Conservation (phyloP, 1,140 invertebrate genomes). For the Lepidurus arcticus region DNA sequence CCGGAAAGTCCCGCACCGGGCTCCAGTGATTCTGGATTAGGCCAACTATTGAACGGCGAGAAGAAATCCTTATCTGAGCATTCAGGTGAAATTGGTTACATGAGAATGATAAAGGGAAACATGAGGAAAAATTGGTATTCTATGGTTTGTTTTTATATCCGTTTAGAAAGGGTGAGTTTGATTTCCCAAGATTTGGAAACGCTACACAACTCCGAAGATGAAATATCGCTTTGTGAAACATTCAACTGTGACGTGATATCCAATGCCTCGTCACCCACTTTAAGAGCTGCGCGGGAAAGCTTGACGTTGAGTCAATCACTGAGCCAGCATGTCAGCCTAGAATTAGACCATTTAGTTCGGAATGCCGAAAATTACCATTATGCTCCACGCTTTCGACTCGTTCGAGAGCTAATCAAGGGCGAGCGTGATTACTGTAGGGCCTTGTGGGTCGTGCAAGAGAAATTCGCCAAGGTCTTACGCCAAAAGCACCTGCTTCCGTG, state of each 20-base stretch:
- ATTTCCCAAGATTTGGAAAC: constrained; percentile 15
- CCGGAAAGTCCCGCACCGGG: constrained; percentile 16
- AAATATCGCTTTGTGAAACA: constrained; percentile 4
- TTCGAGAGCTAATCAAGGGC: constrained; percentile 1
- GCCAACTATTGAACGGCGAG: constrained; percentile 21
- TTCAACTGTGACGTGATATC: constrained; percentile 8
- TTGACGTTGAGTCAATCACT: constrained; percentile 7
- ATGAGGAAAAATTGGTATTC: background rate
- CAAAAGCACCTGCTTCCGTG: background rate
- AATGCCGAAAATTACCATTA: background rate
- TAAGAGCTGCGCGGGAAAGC: constrained; percentile 5
- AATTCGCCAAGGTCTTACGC: constrained; percentile 3
- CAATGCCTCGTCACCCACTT: background rate
- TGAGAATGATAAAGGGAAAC: background rate
- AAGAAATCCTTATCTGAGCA: constrained; percentile 8
- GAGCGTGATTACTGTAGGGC: background rate
- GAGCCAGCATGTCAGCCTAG: constrained; percentile 1
- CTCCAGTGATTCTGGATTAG: constrained; percentile 17
- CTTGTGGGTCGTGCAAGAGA: constrained; percentile 13
- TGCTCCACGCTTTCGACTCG: constrained; percentile 2
- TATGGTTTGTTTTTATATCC: background rate
- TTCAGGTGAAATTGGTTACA: constrained; percentile 18
- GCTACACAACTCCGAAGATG: background rate
- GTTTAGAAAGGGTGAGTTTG: constrained; percentile 8
- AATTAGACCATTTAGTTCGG: background rate